Percentiles rank a stretch among this genome's conserved stretches.
These are phyloP conservation scores for Phocoena phocoena DNA, from an alignment of 2,113 vertebrate genomes.

Conservation along the genomic window DNA sequence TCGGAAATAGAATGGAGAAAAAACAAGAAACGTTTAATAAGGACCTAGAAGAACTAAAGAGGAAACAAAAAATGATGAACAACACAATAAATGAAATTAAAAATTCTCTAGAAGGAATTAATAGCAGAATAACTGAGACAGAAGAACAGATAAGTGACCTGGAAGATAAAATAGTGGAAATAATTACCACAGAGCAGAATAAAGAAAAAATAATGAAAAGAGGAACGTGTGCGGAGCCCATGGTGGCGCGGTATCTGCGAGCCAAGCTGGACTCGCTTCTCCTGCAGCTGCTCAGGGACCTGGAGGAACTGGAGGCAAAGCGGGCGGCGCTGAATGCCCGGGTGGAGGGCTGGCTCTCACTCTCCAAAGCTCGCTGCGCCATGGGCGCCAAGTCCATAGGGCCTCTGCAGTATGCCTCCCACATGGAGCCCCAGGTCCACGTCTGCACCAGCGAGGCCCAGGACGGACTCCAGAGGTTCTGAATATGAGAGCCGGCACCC, in stretches of 20 bases:
- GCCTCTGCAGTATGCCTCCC: constrained; percentile 88
- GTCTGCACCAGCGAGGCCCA: constrained; percentile 82
- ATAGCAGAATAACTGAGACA: no score
- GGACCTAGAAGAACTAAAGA: no score
- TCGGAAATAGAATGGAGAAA: no score
- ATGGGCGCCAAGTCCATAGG: constrained; percentile 93
- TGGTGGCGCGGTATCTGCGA: background rate
- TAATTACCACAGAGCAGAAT: no score
- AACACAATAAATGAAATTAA: no score
- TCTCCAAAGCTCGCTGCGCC: constrained; percentile 90
- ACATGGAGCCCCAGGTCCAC: constrained; percentile 85
- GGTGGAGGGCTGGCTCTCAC: constrained; percentile 92
- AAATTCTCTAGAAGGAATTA: no score
- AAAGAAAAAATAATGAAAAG: no score
- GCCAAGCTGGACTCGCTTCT: constrained; percentile 83
- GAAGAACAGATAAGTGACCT: no score
- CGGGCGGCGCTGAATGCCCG: constrained; percentile 84
- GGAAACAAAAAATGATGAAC: no score
- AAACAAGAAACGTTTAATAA: no score
- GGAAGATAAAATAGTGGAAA: no score
- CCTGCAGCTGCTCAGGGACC: constrained; percentile 86
- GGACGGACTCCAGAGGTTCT: constrained; percentile 80
- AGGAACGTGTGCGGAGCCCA: background rate
- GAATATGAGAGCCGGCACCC: constrained; percentile 42
- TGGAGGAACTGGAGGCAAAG: constrained; percentile 88